Evolutionary conservation across 2,797 vertebrate genomes (phyloP).

Genomic region (Mormyrops attenuatus): DNA sequence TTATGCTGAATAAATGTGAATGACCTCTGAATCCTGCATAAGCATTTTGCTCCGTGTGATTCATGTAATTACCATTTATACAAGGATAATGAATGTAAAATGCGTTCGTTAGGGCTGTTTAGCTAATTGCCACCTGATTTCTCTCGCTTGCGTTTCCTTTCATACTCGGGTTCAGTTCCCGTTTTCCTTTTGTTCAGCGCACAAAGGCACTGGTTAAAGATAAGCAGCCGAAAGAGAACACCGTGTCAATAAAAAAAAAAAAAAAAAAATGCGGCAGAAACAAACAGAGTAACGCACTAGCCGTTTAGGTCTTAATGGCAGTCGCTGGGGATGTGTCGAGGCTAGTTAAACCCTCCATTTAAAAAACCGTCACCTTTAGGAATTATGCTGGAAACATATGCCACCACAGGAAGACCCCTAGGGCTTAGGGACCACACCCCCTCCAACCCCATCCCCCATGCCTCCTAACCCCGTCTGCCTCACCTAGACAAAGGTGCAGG

Average conservation of each 20-base stretch:
- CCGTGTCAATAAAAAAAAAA: slow-evolving; percentile 33
- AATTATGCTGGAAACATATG: slow-evolving; percentile 51
- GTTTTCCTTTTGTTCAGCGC: neutral
- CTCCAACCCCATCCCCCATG: neutral
- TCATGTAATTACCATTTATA: slow-evolving; percentile 11
- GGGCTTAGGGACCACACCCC: slow-evolving; percentile 42
- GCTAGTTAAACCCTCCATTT: slow-evolving; percentile 51
- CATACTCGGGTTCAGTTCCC: neutral
- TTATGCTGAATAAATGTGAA: neutral
- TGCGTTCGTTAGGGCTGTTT: slow-evolving; percentile 10
- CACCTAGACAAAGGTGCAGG: slow-evolving; percentile 43
- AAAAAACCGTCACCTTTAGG: slow-evolving; percentile 49
- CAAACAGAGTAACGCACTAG: slow-evolving; percentile 46
- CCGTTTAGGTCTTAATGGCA: slow-evolving; percentile 62
- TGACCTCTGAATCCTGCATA: neutral
- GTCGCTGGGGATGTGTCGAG: slow-evolving; percentile 57
- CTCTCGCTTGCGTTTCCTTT: neutral
- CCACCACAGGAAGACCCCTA: slow-evolving; percentile 65
- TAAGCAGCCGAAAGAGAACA: slow-evolving; percentile 15
- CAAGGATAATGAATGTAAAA: slow-evolving; percentile 2
- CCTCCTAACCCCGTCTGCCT: neutral
- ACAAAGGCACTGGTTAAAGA: slow-evolving; percentile 6
- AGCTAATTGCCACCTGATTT: slow-evolving; percentile 7
- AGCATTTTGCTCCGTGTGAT: slow-evolving; percentile 1
- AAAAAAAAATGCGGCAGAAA: slow-evolving; percentile 33